Base-by-base conservation (phyloP, 2,113 vertebrate genomes). In the Tetraodon nigroviridis region DNA sequence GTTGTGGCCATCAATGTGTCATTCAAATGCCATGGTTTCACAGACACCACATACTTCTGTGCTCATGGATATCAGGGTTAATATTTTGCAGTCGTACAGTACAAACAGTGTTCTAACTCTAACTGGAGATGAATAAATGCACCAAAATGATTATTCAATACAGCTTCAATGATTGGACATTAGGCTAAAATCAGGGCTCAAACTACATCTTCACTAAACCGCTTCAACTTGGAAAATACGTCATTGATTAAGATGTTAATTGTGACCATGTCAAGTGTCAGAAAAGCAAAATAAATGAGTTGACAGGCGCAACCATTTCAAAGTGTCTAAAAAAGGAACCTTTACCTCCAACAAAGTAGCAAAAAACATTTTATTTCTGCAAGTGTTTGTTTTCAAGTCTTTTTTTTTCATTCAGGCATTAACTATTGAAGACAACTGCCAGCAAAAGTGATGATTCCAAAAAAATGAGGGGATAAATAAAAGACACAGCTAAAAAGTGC, bases 1-100 rank as follows among this genome's bases (percentile, higher is more conserved):
- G 85, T 71, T 52, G 83, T 51, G 81, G 85, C 89, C 87, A 88
- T 86, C 84, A 87, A 82, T 83, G 88, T 90, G 89, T 87, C 86
- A 86, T 82, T 86, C 84, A 84, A 88, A 83, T 80, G 82, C 82
- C 85, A 82, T 60, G 76, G 86, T 85, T 85, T 87, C 82, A 69
- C 80, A 80, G 78, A 73, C 80, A 78, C 73, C 82, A 54, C 74
- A 67, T 69, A 81, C 82, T 75, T 79, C 68, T 66, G 48, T 69
- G 78, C 71, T 70, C 61, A 66, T 75, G 80, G 76, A 69, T 80
- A 82, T 78, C 82, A 70, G 79, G 85, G 82, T 87, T 78, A 80
- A 69, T 52, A 19, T 74, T 74, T 72, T 60, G 32, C 32, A 37
- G 32, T 37, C 8, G 10, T 37, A 10, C 32, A 12, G 32, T 12